Evolutionary conservation across 2,113 vertebrate species (phyloP).

Genomic region (Donacobius atricapilla): DNA sequence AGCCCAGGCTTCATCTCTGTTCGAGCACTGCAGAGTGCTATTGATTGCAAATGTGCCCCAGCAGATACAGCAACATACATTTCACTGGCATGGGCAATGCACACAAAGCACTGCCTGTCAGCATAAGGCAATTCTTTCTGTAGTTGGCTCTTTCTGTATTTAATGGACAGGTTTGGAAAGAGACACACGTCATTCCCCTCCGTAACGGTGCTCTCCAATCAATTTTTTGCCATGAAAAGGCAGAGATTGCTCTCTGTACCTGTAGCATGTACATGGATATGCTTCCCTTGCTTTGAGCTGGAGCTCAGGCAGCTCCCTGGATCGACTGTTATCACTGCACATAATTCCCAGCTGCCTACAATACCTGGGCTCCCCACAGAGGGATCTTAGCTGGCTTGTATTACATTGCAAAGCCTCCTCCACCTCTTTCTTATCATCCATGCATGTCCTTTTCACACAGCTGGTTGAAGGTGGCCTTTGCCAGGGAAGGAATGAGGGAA

Average conservation of each 20-base stretch:
- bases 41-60: background rate
- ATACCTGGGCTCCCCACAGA: background rate
- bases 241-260: background rate
- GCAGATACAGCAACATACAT: background rate
- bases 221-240: background rate
- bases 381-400: background rate
- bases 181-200: background rate
- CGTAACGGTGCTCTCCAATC: background rate
- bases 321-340: background rate
- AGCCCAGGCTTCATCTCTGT: background rate
- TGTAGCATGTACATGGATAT: background rate
- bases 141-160: background rate
- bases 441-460: background rate
- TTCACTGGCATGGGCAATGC: background rate
- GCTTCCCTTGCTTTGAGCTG: background rate
- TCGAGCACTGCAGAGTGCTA: background rate
- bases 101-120: background rate
- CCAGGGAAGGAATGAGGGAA: background rate
- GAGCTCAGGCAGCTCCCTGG: background rate
- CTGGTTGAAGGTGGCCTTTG: background rate
- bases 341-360: conserved; percentile 8
- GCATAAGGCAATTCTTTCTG: background rate
- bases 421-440: background rate
- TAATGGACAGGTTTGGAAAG: background rate
- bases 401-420: background rate